Evolutionary conservation across 2,888 invertebrate genomes (phyloP).

Genomic region (Phalera bucephala): DNA sequence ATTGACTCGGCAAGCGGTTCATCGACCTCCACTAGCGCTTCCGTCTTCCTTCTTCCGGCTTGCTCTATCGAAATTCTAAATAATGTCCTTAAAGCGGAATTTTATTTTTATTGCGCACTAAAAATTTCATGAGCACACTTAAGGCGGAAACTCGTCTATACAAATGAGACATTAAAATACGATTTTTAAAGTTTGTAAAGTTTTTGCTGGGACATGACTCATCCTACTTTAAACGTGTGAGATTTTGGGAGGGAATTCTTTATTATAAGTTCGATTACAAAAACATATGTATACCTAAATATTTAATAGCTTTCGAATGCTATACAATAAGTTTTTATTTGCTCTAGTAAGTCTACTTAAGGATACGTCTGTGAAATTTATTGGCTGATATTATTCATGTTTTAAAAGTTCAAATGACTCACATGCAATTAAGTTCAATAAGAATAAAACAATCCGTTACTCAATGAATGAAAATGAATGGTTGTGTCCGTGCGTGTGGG

Average conservation of each 20-base stretch:
- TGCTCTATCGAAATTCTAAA: slow-evolving; percentile 49
- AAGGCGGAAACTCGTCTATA: slow-evolving; percentile 21
- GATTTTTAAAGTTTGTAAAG: slow-evolving; percentile 6
- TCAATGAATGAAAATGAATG: slow-evolving; percentile 49
- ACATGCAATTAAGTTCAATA: slow-evolving; percentile 36
- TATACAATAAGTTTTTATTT: too few species aligned
- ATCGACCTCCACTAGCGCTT: slow-evolving; percentile 62
- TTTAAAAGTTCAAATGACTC: slow-evolving; percentile 27
- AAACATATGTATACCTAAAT: too few species aligned
- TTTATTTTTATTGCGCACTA: slow-evolving; percentile 32
- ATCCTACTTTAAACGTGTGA: too few species aligned
- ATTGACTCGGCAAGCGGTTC: slow-evolving; percentile 74
- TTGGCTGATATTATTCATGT: slow-evolving; percentile 6
- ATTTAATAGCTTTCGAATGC: too few species aligned
- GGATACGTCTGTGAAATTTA: neutral
- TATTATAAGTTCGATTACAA: too few species aligned
- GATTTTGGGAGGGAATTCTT: too few species aligned
- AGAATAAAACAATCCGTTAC: slow-evolving; percentile 35
- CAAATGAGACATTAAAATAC: slow-evolving; percentile 15
- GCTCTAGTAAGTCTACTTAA: neutral
- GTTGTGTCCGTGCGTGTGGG: slow-evolving; percentile 31
- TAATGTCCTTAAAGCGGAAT: slow-evolving; percentile 32
- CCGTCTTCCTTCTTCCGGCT: slow-evolving; percentile 72
- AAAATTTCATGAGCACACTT: slow-evolving; percentile 27
- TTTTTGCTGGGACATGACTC: slow-evolving; percentile 3